Evolutionary conservation across 1,140 invertebrate species (phyloP), one percentile per base, ranked within the genome.

Genomic region (Plodia interpunctella): DNA sequence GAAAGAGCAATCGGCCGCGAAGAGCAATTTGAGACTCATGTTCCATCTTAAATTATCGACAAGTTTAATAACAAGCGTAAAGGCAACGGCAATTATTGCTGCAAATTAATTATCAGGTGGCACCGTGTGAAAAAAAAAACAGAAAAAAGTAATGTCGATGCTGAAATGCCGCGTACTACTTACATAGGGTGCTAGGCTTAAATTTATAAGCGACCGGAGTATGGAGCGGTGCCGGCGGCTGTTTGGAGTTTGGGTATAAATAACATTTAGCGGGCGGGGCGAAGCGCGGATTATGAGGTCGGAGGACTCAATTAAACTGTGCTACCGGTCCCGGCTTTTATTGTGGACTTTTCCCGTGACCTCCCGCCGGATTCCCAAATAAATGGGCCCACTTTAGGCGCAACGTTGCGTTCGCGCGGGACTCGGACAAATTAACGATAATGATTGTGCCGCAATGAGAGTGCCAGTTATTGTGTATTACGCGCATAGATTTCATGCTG

Each of bases 251-350:
- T 71, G 68, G 70, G 67, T 76, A 82, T 82, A 84, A 87, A 85
- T 85, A 85, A 87, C 77, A 82, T 80, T 83, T 78, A 79, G 76
- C 76, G 76, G 80, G 77, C 59, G 66, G 74, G 65, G 68, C 71
- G 76, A 72, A 68, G 67, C 66, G 53, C 69, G 78, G 81, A 83
- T 86, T 84, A 86, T 85, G 82, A 87, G 84, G 84, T 86, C 83
- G 81, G 70, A 78, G 80, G 80, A 87, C 76, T 87, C 82, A 85
- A 87, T 87, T 87, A 87, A 87, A 85, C 65, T 74, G 76, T 74
- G 80, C 75, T 80, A 79, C 80, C 77, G 79, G 81, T 74, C 74
- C 80, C 76, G 71, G 77, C 71, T 76, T 82, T 83, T 78, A 83
- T 82, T 82, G 76, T 78, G 82, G 73, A 85, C 80, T 83, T 78